Percentiles rank a stretch among this genome's conserved stretches.
phyloP scores from a whole-genome alignment of 2,113 vertebrate species.

The Hirundichthys speculiger region DNA sequence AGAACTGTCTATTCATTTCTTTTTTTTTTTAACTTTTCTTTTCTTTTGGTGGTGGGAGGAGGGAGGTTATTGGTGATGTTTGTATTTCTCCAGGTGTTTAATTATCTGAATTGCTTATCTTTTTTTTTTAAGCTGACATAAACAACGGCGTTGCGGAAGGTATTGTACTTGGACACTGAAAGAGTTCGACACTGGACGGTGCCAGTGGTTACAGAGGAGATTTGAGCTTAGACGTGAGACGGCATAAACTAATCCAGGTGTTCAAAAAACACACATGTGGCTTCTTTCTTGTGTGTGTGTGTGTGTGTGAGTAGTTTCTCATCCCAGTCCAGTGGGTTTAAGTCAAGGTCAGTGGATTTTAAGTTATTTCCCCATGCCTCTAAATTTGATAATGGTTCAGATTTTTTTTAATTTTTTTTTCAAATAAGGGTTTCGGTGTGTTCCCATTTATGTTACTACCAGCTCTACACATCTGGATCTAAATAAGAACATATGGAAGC shows the following conservation, averaged over 20 bases:
- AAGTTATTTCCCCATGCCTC: neutral
- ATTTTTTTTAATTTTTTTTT: conserved; percentile 4
- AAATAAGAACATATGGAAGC: conserved; percentile 57
- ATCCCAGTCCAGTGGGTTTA: conserved; percentile 22
- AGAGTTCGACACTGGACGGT: conserved; percentile 20
- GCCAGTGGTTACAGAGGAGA: conserved; percentile 37
- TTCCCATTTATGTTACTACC: conserved; percentile 33
- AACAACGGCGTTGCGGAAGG: conserved; percentile 44
- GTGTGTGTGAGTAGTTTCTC: conserved; percentile 8
- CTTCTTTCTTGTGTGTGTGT: conserved; percentile 11
- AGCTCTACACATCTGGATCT: conserved; percentile 63
- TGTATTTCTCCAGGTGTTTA: conserved; percentile 19
- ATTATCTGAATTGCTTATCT: conserved; percentile 16
- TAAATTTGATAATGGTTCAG: conserved; percentile 35
- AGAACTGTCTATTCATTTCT: conserved; percentile 1
- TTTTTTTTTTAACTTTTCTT: neutral
- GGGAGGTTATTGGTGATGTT: conserved; percentile 6
- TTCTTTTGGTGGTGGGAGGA: too few species aligned
- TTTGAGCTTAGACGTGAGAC: conserved; percentile 39
- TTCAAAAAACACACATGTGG: conserved; percentile 28
- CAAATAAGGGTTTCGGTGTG: conserved; percentile 31
- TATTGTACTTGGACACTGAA: conserved; percentile 7
- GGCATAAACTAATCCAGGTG: conserved; percentile 70
- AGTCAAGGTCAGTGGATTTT: conserved; percentile 41
- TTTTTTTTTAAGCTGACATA: conserved; percentile 27